phyloP scores from a whole-genome alignment of 2,113 vertebrate genomes.

The Oryzias javanicus region DNA sequence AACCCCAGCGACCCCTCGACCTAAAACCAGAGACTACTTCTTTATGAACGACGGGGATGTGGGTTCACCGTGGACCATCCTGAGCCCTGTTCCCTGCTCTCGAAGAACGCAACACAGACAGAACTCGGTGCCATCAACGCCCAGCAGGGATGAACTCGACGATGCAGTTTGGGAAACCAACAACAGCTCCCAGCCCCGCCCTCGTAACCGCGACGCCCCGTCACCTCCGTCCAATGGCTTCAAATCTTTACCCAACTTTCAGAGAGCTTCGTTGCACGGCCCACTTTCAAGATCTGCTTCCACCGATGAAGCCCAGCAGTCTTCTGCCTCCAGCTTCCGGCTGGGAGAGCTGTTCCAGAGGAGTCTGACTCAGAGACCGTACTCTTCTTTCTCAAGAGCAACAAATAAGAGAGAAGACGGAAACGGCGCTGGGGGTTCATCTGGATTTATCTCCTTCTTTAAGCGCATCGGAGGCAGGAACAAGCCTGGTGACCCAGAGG shows the following conservation, averaged over 20 bases:
- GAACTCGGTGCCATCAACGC: conserved; percentile 18
- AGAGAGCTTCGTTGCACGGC: conserved; percentile 14
- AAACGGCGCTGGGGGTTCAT: conserved; percentile 18
- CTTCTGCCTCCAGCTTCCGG: conserved; percentile 30
- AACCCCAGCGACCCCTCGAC: conserved; percentile 49
- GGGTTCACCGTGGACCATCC: conserved; percentile 73
- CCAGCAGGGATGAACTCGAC: conserved; percentile 28
- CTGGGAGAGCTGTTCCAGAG: conserved; percentile 66
- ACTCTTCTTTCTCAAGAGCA: conserved; percentile 43
- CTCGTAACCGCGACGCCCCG: neutral
- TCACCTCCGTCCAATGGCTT: conserved; percentile 1
- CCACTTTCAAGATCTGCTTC: conserved; percentile 49
- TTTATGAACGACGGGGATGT: conserved; percentile 43
- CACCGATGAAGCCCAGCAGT: conserved; percentile 40
- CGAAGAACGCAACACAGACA: conserved; percentile 4
- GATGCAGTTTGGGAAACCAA: conserved; percentile 52
- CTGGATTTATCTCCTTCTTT: conserved; percentile 72
- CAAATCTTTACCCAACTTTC: conserved; percentile 42
- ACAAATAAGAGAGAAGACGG: conserved; percentile 4
- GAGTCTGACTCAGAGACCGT: conserved; percentile 32
- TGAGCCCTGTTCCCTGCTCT: conserved; percentile 65
- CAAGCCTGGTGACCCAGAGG: conserved; percentile 44
- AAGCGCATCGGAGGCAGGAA: conserved; percentile 68
- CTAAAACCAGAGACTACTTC: conserved; percentile 56
- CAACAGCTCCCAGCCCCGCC: neutral